Percentiles rank a stretch among this genome's conserved stretches.
Evolutionary conservation across 1,140 invertebrate species (phyloP).

Genomic region (Euborellia annulipes): DNA sequence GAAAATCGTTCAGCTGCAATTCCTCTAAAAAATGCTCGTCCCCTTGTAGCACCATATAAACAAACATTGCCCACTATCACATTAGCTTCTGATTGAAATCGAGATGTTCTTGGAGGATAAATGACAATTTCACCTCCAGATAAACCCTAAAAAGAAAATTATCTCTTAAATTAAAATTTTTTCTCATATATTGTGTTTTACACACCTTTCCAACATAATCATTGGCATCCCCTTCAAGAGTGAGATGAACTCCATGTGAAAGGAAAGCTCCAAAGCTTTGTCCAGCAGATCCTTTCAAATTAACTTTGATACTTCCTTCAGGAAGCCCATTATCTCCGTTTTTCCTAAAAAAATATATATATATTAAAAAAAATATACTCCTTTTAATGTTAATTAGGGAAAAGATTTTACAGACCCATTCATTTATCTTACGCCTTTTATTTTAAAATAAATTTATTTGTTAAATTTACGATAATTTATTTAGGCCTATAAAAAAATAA

Average conservation of each 20-base stretch:
- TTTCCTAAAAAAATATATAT: constrained; percentile 42
- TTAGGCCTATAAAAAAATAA: background rate
- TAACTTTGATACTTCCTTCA: constrained; percentile 69
- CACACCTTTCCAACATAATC: constrained; percentile 86
- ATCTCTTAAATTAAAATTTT: constrained; percentile 3
- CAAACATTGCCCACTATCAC: constrained; percentile 98
- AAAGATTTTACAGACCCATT: no score
- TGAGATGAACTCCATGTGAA: constrained; percentile 74
- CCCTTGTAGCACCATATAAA: constrained; percentile 90
- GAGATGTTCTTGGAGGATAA: constrained; percentile 72
- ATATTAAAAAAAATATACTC: no score
- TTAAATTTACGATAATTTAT: background rate
- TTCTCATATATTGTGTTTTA: background rate
- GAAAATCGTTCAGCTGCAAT: constrained; percentile 96
- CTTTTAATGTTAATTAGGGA: no score
- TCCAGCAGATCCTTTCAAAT: constrained; percentile 84
- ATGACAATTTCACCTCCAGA: constrained; percentile 93
- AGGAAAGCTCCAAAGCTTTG: constrained; percentile 99
- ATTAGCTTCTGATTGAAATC: constrained; percentile 76
- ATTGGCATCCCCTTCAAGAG: constrained; percentile 92
- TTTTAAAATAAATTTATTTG: no score
- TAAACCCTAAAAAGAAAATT: constrained; percentile 47
- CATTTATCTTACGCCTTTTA: no score
- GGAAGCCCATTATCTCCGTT: constrained; percentile 79
- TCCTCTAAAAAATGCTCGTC: constrained; percentile 88